phyloP scores from a whole-genome alignment of 2,113 vertebrate genomes.

The Pimephales promelas region DNA sequence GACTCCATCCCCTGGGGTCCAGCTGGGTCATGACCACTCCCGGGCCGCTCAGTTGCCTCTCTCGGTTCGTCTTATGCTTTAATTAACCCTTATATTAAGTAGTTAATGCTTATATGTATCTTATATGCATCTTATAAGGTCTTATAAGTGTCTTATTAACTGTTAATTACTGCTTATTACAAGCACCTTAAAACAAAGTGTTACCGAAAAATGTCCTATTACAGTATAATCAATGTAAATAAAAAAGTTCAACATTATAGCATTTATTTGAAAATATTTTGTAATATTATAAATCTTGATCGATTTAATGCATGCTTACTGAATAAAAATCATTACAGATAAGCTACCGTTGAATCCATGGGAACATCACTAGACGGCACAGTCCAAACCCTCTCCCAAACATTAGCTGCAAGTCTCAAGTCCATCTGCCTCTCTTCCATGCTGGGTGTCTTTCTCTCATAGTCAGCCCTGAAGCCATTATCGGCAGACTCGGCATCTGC shows the following conservation, averaged over 20 bases:
- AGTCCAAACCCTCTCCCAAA: conserved; percentile 6
- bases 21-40: too few relatives aligned
- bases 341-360: not conserved
- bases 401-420: conserved; percentile 25
- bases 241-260: not conserved
- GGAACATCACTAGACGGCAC: not conserved
- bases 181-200: too few relatives aligned
- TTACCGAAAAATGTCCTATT: not conserved
- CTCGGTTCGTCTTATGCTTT: too few relatives aligned
- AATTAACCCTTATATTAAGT: too few relatives aligned
- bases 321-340: not conserved
- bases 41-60: too few relatives aligned
- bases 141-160: too few relatives aligned
- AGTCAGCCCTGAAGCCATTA: conserved; percentile 41
- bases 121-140: too few relatives aligned
- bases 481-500: conserved; percentile 45
- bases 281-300: not conserved
- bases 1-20: too few relatives aligned
- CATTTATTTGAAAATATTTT: not conserved
- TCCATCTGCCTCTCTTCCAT: conserved; percentile 47
- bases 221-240: not conserved
- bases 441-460: conserved; percentile 10
- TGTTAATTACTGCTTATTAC: too few relatives aligned
- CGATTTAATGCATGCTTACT: not conserved
- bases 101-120: too few relatives aligned